A percentile compares a stretch with the other conserved stretches of the same genome.
phyloP scores from a whole-genome alignment of 2,113 vertebrate genomes.

The Isurus oxyrinchus region DNA sequence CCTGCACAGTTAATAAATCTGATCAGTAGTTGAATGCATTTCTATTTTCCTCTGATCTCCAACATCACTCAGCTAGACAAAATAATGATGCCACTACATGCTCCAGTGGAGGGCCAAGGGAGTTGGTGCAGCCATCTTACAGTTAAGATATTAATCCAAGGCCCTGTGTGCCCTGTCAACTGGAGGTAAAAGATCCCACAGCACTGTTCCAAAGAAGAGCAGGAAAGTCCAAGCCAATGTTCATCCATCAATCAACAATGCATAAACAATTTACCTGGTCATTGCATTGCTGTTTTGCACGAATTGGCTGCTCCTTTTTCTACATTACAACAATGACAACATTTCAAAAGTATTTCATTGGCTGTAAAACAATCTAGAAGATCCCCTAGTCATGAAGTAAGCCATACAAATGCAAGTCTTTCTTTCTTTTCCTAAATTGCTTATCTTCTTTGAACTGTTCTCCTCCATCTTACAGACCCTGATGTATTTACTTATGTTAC shows the following conservation, averaged over 20 bases:
- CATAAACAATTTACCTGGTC: too few species aligned
- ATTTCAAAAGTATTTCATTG: neutral
- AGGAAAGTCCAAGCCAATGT: too few species aligned
- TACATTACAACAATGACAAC: neutral
- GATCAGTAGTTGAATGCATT: neutral
- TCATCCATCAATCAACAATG: too few species aligned
- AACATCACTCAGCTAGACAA: neutral
- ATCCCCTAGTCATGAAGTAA: neutral
- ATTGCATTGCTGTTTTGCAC: too few species aligned
- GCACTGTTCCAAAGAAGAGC: too few species aligned
- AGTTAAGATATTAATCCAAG: neutral
- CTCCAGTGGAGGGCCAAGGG: neutral
- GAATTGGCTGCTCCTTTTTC: too few species aligned
- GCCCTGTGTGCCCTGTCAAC: too few species aligned
- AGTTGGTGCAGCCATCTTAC: neutral
- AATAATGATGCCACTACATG: neutral
- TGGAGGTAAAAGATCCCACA: too few species aligned
- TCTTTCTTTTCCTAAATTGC: neutral
- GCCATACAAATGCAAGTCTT: too few species aligned
- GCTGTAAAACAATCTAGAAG: neutral
- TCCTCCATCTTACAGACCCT: too few species aligned
- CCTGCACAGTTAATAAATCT: neutral
- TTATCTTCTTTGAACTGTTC: too few species aligned
- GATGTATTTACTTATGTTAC: neutral
- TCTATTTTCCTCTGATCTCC: neutral